Conservation (phyloP, 1,140 invertebrate genomes). For the Nautilus pompilius region DNA sequence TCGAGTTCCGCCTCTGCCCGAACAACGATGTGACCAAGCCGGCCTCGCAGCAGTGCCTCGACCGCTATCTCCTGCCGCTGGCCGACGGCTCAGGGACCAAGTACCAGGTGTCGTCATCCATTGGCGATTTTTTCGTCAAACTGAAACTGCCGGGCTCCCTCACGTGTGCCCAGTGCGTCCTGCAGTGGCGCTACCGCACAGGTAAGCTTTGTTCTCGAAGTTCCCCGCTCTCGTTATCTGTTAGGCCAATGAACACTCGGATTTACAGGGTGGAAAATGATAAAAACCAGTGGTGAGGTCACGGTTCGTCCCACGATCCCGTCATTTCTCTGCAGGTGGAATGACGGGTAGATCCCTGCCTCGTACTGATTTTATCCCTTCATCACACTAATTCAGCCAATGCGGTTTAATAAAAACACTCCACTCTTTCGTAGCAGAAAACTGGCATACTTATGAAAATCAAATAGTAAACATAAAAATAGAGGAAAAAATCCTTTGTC, state of each 20-base stretch:
- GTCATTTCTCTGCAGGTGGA: background rate
- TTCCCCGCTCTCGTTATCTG: no score
- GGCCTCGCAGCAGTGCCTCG: conserved; percentile 33
- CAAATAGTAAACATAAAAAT: no score
- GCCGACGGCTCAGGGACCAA: conserved; percentile 12
- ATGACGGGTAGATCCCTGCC: no score
- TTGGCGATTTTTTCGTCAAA: conserved; percentile 3
- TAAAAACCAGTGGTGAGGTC: no score
- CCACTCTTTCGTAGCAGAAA: no score
- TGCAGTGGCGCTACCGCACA: conserved; percentile 44
- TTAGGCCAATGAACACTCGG: background rate
- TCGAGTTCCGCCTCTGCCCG: conserved; percentile 44
- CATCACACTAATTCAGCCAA: no score
- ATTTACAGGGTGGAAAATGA: no score
- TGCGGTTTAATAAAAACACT: no score
- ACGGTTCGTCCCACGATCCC: background rate
- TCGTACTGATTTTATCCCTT: no score
- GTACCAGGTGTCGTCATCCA: no score
- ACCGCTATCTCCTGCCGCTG: conserved; percentile 10
- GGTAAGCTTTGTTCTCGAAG: conserved; percentile 17
- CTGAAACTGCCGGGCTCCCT: conserved; percentile 29
- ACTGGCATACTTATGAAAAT: no score
- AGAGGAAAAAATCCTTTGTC: no score
- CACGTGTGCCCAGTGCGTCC: conserved; percentile 35
- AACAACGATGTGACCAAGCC: conserved; percentile 59